phyloP scores from a whole-genome alignment of 30 jellyfish, hydroid and myxozoan genomes.

The Rhopilema esculentum region DNA sequence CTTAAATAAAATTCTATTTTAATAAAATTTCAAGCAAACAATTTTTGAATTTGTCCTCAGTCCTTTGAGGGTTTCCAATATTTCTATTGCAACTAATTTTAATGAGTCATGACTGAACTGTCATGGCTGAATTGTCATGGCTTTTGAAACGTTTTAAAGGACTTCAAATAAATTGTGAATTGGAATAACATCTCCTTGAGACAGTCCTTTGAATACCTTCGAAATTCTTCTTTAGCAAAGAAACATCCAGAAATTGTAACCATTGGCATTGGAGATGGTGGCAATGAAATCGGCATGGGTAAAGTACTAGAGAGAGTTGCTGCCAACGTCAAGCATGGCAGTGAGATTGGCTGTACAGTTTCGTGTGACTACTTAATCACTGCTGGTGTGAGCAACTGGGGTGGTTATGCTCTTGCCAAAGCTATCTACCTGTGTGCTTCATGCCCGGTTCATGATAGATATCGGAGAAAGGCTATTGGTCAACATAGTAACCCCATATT shows the following conservation, averaged over 20 bases:
- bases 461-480: constrained; percentile 82
- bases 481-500: neutral
- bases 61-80: too few relatives aligned
- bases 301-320: constrained; percentile 72
- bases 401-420: constrained; percentile 89
- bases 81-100: too few relatives aligned
- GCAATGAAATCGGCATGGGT: constrained; percentile 96
- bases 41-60: too few relatives aligned
- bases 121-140: too few relatives aligned
- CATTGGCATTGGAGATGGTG: constrained; percentile 98
- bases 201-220: too few relatives aligned
- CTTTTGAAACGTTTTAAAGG: too few relatives aligned
- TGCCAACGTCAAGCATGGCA: constrained; percentile 65
- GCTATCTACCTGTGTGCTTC: constrained; percentile 60
- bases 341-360: constrained; percentile 66
- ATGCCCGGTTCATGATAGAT: constrained; percentile 93
- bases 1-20: too few relatives aligned
- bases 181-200: too few relatives aligned
- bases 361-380: constrained; percentile 74
- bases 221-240: too few relatives aligned
- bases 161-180: too few relatives aligned
- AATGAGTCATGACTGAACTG: too few relatives aligned
- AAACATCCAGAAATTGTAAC: constrained; percentile 69
- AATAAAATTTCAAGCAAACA: too few relatives aligned
- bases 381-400: constrained; percentile 98